These are phyloP conservation scores for Odocoileus hemionus DNA, from an alignment of 2,113 vertebrate genomes.

Conservation along the genomic window DNA sequence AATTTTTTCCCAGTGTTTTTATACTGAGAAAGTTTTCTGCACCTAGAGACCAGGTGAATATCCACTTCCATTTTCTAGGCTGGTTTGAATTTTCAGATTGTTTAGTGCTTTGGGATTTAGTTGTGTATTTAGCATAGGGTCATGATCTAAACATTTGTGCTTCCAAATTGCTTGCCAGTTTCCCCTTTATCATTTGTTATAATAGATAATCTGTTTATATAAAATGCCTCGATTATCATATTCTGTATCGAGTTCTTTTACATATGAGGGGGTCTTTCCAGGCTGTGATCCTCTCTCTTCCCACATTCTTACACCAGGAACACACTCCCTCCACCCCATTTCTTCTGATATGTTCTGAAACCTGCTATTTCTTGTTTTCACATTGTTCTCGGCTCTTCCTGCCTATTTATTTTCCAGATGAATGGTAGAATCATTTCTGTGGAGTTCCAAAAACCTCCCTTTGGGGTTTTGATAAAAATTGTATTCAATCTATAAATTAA, in stretches of 20 bases:
- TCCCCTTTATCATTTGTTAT: not conserved
- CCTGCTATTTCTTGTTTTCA: slow-evolving; percentile 33
- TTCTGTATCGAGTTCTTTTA: not conserved
- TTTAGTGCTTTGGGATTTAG: not conserved
- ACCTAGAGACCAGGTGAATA: not conserved
- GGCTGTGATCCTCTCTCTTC: not conserved
- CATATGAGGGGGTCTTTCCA: not conserved
- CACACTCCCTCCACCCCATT: not conserved
- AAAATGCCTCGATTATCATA: not conserved
- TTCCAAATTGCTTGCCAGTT: not conserved
- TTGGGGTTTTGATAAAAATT: slow-evolving; percentile 59
- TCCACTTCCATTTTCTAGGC: not conserved
- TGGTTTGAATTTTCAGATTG: slow-evolving; percentile 15
- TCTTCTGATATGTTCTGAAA: not conserved
- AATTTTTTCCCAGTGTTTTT: not conserved
- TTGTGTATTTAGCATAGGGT: not conserved
- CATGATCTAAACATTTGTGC: not conserved
- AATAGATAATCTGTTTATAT: not conserved
- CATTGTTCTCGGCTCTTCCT: not conserved
- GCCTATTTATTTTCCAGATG: slow-evolving; percentile 51
- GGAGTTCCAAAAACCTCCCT: slow-evolving; percentile 39
- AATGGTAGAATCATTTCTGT: slow-evolving; percentile 40
- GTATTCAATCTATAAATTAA: slow-evolving; percentile 60
- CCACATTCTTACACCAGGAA: not conserved
- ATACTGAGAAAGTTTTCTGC: not conserved